Conservation (phyloP, 2,113 vertebrate species). For the Petrocephalus zakoni region DNA sequence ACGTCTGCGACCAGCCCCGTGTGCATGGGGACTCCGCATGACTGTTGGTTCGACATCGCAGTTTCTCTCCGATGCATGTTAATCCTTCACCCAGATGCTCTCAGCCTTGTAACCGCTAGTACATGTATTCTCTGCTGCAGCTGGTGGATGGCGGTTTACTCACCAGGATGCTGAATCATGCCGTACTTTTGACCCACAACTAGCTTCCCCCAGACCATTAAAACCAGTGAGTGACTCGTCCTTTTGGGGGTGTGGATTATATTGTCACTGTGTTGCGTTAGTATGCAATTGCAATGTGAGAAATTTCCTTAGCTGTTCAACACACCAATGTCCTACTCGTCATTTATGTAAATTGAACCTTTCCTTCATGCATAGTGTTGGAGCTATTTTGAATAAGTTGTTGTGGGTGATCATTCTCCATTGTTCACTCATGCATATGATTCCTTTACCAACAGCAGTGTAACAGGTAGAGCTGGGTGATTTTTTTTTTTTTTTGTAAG, state of each 20-base stretch:
- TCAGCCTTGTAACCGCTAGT: not conserved
- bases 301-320: slow-evolving; percentile 40
- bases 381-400: not conserved
- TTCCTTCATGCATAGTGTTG: not conserved
- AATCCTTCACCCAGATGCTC: not conserved
- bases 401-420: not conserved
- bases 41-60: slow-evolving; percentile 3
- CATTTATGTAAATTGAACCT: not conserved
- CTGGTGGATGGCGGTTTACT: not conserved
- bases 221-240: not conserved
- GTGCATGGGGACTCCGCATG: slow-evolving; percentile 10
- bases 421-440: not conserved
- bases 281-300: not conserved
- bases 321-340: slow-evolving; percentile 36
- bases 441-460: not conserved
- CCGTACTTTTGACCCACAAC: not conserved
- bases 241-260: not conserved
- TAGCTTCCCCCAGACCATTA: not conserved
- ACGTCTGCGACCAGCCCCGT: slow-evolving; percentile 55
- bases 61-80: not conserved
- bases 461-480: no score
- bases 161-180: not conserved
- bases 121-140: not conserved
- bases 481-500: no score
- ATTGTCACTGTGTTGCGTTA: not conserved